A percentile compares a stretch with the other conserved stretches of the same genome.
Conservation (phyloP, 2,113 vertebrate species). For the Campylorhamphus procurvoides region DNA sequence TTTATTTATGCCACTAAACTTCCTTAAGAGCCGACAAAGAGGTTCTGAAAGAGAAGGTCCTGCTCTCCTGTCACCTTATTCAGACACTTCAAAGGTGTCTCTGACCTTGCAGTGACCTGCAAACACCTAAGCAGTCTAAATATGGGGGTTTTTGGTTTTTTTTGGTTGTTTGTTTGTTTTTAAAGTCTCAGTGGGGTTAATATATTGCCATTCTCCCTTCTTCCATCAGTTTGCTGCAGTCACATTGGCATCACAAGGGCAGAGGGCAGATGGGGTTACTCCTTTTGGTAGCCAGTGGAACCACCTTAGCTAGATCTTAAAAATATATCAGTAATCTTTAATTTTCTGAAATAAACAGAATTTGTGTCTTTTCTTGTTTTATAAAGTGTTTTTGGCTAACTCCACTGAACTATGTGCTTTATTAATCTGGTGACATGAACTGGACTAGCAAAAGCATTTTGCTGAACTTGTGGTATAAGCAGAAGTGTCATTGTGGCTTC, state of each 20-base stretch:
- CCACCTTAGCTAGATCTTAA: neutral
- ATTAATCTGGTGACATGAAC: neutral
- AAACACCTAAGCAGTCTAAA: neutral
- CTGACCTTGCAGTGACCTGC: neutral
- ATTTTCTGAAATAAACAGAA: neutral
- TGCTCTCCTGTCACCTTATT: neutral
- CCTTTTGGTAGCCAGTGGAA: fast-evolving
- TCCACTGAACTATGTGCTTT: neutral
- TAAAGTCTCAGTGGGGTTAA: neutral
- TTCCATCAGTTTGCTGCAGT: neutral
- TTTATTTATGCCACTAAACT: neutral
- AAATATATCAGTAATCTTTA: neutral
- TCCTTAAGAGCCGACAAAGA: neutral
- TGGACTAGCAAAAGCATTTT: slow-evolving; percentile 1
- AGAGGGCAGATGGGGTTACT: neutral
- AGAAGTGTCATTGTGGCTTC: neutral
- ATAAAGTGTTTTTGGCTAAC: neutral
- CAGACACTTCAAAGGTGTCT: neutral
- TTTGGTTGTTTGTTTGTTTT: neutral
- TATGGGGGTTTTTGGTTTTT: fast-evolving
- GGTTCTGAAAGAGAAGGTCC: neutral
- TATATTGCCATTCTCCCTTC: neutral
- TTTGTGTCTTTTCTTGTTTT: neutral
- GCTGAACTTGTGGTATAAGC: neutral
- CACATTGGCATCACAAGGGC: neutral